These are phyloP conservation scores for Apostichopus japonicus DNA, from an alignment of 35 echinoderm and acorn worm genomes.

Conservation along the genomic window DNA sequence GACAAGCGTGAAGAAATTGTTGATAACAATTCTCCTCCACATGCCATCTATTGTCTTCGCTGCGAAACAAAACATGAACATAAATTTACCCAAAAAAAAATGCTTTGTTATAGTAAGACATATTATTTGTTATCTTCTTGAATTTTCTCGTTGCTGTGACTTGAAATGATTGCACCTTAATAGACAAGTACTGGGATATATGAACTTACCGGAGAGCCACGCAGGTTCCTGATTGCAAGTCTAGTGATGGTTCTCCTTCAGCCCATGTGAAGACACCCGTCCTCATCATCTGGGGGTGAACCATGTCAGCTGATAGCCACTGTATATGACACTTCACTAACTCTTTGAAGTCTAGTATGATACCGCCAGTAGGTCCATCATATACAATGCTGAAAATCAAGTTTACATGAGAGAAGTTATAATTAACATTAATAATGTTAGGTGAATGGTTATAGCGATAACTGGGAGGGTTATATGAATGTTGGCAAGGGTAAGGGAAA, in stretches of 20 bases:
- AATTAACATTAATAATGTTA: too few relatives aligned
- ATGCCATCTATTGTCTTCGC: constrained; percentile 73
- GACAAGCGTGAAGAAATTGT: constrained; percentile 70
- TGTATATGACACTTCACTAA: constrained; percentile 55
- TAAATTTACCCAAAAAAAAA: not conserved
- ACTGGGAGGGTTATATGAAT: too few relatives aligned
- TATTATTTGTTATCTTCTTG: too few relatives aligned
- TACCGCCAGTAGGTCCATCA: constrained; percentile 35
- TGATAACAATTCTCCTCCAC: constrained; percentile 59
- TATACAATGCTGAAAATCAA: constrained; percentile 36
- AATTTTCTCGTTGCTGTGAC: too few relatives aligned
- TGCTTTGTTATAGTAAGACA: too few relatives aligned
- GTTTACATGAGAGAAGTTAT: too few relatives aligned
- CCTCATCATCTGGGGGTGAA: constrained; percentile 58
- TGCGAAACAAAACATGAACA: not conserved
- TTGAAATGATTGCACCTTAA: too few relatives aligned
- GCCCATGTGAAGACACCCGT: constrained; percentile 61
- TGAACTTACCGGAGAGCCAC: constrained; percentile 19
- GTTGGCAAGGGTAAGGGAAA: too few relatives aligned
- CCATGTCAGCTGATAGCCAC: constrained; percentile 38
- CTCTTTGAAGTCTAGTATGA: constrained; percentile 51
- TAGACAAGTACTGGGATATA: too few relatives aligned
- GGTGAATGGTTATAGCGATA: too few relatives aligned
- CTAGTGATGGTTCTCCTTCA: constrained; percentile 41
- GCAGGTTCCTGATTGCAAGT: constrained; percentile 38